These are phyloP conservation scores for Mesembrinibis cayennensis DNA, from an alignment of 2,113 vertebrate species.

Conservation along the genomic window DNA sequence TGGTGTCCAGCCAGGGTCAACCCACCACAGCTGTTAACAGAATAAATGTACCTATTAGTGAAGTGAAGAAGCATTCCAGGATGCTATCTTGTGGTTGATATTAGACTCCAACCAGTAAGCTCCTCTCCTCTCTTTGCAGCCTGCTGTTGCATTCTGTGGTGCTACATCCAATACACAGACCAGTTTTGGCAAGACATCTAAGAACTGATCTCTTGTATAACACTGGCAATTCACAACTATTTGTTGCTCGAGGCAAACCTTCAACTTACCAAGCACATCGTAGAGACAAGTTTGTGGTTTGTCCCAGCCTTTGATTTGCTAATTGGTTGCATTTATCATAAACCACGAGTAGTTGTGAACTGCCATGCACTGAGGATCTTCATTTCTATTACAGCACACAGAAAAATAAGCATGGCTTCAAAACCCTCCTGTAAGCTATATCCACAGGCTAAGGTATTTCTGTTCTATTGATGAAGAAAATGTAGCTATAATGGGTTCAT, in stretches of 20 bases:
- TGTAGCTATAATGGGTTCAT: neutral
- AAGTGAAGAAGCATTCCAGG: neutral
- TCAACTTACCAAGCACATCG: neutral
- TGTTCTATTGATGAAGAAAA: neutral
- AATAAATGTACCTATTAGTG: neutral
- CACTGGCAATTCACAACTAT: neutral
- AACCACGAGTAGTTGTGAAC: neutral
- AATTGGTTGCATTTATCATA: neutral
- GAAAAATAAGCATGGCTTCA: neutral
- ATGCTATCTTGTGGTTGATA: neutral
- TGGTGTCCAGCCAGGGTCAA: no score
- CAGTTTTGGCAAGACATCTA: neutral
- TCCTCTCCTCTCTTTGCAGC: neutral
- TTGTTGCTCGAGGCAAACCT: neutral
- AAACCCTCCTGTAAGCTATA: neutral
- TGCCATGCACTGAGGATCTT: neutral
- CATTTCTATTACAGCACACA: neutral
- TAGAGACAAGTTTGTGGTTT: neutral
- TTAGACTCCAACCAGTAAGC: neutral
- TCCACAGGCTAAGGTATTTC: neutral
- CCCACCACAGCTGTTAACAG: no score
- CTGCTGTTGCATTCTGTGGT: neutral
- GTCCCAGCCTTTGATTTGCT: neutral
- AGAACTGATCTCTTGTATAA: neutral
- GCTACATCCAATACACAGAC: neutral